A percentile compares a stretch with the other conserved stretches of the same genome.
phyloP scores from a whole-genome alignment of 2,888 invertebrate species.

The Meiosimyza decipiens region DNA sequence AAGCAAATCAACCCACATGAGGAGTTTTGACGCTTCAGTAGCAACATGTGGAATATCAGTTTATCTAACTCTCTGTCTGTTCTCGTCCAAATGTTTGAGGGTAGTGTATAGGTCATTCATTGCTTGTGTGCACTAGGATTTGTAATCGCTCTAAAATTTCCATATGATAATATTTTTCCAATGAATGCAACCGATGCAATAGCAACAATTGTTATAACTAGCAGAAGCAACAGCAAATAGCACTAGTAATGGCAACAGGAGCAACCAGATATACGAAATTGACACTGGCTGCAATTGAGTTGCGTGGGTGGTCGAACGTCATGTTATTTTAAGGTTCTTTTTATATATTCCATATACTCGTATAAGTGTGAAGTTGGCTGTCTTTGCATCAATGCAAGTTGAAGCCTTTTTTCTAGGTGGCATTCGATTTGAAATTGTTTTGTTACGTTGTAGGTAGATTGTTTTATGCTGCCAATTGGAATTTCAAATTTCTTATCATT shows the following conservation, averaged over 20 bases:
- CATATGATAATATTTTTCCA: constrained; percentile 57
- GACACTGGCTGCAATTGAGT: constrained; percentile 33
- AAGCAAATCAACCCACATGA: constrained; percentile 21
- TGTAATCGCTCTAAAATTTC: constrained; percentile 47
- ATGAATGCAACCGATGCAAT: constrained; percentile 22
- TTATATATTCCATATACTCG: no score
- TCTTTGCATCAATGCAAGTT: neutral
- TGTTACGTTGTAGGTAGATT: neutral
- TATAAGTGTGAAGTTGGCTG: constrained; percentile 16
- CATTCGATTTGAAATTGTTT: constrained; percentile 7
- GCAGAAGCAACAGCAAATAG: constrained; percentile 6
- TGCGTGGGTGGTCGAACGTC: constrained; percentile 29
- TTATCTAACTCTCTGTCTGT: neutral
- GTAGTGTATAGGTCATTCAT: constrained; percentile 35
- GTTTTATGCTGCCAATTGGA: constrained; percentile 23
- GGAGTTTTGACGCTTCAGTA: constrained; percentile 30
- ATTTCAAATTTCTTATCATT: constrained; percentile 32
- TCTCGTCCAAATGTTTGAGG: neutral
- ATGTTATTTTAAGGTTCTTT: constrained; percentile 9
- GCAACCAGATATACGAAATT: constrained; percentile 30
- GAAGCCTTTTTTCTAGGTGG: constrained; percentile 33
- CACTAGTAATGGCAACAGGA: neutral
- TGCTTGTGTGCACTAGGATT: constrained; percentile 17
- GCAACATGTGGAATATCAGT: neutral
- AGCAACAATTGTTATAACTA: neutral